Conservation (phyloP, 2,888 invertebrate species). For the Andrena chrysosceles region DNA sequence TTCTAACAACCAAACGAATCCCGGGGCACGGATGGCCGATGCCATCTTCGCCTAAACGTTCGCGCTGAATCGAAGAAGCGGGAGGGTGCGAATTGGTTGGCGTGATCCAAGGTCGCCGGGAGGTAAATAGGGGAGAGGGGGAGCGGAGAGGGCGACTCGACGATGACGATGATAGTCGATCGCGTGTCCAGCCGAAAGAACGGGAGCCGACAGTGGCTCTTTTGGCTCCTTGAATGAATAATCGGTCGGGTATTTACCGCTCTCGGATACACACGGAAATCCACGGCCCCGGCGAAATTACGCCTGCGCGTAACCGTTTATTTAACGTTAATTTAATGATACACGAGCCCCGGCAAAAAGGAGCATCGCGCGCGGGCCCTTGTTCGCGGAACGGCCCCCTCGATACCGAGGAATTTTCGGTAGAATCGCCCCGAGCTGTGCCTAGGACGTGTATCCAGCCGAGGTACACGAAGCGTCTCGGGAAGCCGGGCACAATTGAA, state of each 20-base stretch:
- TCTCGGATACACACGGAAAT: slow-evolving; percentile 64
- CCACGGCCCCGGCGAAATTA: slow-evolving; percentile 70
- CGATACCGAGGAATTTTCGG: slow-evolving; percentile 51
- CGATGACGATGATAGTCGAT: slow-evolving; percentile 69
- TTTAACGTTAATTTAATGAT: slow-evolving; percentile 82
- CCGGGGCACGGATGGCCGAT: background rate
- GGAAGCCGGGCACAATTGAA: background rate
- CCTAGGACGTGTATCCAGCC: background rate
- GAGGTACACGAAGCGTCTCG: slow-evolving; percentile 3
- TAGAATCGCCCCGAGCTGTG: slow-evolving; percentile 29
- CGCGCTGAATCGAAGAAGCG: slow-evolving; percentile 12
- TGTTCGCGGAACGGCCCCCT: slow-evolving; percentile 73
- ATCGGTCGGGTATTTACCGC: slow-evolving; percentile 74
- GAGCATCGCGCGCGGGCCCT: slow-evolving; percentile 40
- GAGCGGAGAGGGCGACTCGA: slow-evolving; percentile 18
- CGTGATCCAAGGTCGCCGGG: slow-evolving; percentile 81
- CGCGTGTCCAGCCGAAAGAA: slow-evolving; percentile 80
- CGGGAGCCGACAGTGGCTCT: slow-evolving; percentile 81
- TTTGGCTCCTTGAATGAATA: slow-evolving; percentile 81
- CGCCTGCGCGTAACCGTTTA: slow-evolving; percentile 80
- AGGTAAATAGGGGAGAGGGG: slow-evolving; percentile 9
- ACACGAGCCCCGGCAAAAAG: slow-evolving; percentile 66
- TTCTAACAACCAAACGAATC: background rate
- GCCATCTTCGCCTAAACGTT: background rate
- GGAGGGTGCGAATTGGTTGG: slow-evolving; percentile 72